Base-by-base conservation (phyloP, 23 tunicate genomes). In the Trididemnum miniatum region DNA sequence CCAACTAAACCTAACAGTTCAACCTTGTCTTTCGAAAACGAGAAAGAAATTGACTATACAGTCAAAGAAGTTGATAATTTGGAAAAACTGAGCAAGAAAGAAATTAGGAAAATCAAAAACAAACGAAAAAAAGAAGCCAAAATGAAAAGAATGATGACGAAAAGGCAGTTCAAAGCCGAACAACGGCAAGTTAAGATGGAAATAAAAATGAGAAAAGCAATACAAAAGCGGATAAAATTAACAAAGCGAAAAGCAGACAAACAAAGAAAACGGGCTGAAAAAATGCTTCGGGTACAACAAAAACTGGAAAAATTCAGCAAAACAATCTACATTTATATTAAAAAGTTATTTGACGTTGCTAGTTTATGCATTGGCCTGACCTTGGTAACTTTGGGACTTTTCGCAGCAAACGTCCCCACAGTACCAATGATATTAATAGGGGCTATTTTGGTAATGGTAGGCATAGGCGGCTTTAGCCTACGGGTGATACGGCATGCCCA, bases 301-400 rank as follows among this genome's bases (percentile, higher is more conserved):
- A 31, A 65, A 49, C 33, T 83, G 3, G 60, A 35, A 32, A 83
- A 59, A 25, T 22, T 57, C 15, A 35, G 35, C 1, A 30, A 71
- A 25, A 28, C 0, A 36, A 26, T 78, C 39, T 29, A 29, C 36
- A 0, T 25, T 1, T 77, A 27, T 32, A 5, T 78, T 1, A 33
- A 23, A 57, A 54, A 30, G 0, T 18, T 59, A 0, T 30, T 78
- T 30, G 72, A 86, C 72, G 26, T 77, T 35, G 12, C 82, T 0
- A 71, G 90, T 69, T 5, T 82, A 31, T 31, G 63, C 2, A 24
- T 34, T 26, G 97, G 97, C 28, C 7, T 82, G 12, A 65, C 40
- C 3, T 62, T 85, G 2, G 34, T 86, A 26, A 60, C 65, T 1
- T 54, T 86, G n/a, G 97, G 97, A 4, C 65, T 91, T 2, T 91